Evolutionary conservation across 1,140 invertebrate species (phyloP).

Genomic region (Caerostris extrusa): DNA sequence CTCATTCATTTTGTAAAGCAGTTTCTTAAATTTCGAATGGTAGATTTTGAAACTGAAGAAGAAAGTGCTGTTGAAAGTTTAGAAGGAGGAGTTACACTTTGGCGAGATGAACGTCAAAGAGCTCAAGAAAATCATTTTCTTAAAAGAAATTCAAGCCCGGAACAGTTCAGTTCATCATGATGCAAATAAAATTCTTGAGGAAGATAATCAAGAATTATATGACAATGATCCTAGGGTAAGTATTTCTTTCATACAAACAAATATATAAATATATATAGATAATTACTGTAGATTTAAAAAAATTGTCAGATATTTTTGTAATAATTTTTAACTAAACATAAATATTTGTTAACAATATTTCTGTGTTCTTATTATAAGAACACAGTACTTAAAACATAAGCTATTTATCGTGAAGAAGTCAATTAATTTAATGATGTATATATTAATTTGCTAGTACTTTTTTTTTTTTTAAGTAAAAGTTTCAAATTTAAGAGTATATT

Average conservation of each 20-base stretch:
- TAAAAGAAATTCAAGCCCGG: slow-evolving; percentile 84
- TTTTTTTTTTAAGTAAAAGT: no score
- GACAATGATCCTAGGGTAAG: slow-evolving; percentile 81
- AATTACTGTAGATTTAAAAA: no score
- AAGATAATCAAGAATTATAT: slow-evolving; percentile 82
- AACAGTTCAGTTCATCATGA: slow-evolving; percentile 79
- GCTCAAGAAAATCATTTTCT: slow-evolving; percentile 86
- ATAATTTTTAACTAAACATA: no score
- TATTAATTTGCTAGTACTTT: no score
- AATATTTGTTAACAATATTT: no score
- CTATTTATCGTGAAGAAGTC: no score
- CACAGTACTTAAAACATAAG: no score
- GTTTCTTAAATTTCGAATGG: not conserved
- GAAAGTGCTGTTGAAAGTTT: slow-evolving; percentile 83
- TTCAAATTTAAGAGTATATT: no score
- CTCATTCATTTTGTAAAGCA: not conserved
- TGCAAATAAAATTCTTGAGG: slow-evolving; percentile 78
- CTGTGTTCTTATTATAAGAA: no score
- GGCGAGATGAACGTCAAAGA: slow-evolving; percentile 86
- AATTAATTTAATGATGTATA: no score
- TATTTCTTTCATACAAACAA: slow-evolving; percentile 12
- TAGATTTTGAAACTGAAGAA: slow-evolving; percentile 81
- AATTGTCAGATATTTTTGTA: no score
- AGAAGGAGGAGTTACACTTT: slow-evolving; percentile 80
- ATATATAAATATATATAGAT: no score